Evolutionary conservation across 2,113 vertebrate species (phyloP).

Genomic region (Damaliscus lunatus): DNA sequence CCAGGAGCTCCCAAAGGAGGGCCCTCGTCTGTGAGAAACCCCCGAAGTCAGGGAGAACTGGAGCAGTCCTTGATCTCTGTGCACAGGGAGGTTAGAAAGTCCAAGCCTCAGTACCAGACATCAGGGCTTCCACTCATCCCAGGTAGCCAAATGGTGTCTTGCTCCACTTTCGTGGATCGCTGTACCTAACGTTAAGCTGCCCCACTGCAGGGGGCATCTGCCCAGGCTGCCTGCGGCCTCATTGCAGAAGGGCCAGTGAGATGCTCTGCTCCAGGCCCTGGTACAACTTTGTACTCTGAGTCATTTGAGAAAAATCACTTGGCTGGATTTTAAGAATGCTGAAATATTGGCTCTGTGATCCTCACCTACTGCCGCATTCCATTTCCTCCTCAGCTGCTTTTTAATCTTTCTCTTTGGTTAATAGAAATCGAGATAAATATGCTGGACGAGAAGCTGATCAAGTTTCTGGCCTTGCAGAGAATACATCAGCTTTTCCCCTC

Average conservation of each 20-base stretch:
- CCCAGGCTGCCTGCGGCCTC: background rate
- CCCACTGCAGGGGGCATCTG: background rate
- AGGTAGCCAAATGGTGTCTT: background rate
- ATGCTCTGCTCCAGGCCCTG: background rate
- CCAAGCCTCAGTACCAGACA: background rate
- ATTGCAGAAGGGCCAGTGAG: background rate
- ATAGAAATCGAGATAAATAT: slow-evolving; percentile 94
- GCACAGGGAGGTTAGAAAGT: background rate
- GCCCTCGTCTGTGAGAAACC: background rate
- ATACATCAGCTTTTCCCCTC: slow-evolving; percentile 95
- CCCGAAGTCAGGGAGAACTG: background rate
- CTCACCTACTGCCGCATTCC: background rate
- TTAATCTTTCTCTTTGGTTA: slow-evolving; percentile 76
- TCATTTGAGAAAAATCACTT: background rate
- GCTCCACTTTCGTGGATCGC: background rate
- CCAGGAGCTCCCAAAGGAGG: background rate
- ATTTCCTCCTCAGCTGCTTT: slow-evolving; percentile 57
- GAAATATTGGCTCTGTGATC: background rate
- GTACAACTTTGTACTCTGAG: background rate
- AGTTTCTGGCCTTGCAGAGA: slow-evolving; percentile 96
- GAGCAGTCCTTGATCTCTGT: background rate
- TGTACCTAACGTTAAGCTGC: background rate
- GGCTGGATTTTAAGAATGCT: background rate
- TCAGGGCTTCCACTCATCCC: background rate
- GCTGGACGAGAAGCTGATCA: slow-evolving; percentile 93